Conservation (phyloP, 2,888 invertebrate genomes). For the Ophion costatus region DNA sequence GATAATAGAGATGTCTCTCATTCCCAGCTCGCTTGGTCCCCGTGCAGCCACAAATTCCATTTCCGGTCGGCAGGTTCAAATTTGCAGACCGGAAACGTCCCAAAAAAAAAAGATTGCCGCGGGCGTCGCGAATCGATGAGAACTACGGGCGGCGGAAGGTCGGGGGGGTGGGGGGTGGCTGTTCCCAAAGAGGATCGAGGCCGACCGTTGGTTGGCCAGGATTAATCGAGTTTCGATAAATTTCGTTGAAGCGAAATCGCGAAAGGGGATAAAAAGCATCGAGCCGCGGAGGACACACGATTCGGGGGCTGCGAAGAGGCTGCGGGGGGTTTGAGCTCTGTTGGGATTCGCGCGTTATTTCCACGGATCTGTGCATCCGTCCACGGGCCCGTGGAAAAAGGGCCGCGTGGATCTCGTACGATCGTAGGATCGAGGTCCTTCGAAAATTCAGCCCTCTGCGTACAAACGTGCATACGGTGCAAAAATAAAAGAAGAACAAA, state of each 20-base stretch:
- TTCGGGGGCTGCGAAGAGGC: conserved; percentile 25
- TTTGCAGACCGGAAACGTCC: conserved; percentile 9
- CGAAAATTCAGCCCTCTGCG: neutral
- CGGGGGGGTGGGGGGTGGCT: neutral
- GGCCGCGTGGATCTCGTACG: neutral
- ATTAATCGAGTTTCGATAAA: conserved; percentile 67
- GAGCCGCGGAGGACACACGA: conserved; percentile 23
- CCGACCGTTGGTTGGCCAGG: conserved; percentile 54
- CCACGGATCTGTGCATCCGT: neutral
- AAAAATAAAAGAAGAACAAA: conserved; percentile 1
- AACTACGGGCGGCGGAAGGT: neutral
- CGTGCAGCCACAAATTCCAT: conserved; percentile 28
- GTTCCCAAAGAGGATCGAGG: neutral
- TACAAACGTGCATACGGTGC: neutral
- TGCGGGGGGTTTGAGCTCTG: conserved; percentile 30
- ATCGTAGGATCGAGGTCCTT: conserved; percentile 7
- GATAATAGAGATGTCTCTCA: neutral
- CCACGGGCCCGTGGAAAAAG: conserved; percentile 1
- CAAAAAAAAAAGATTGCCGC: neutral
- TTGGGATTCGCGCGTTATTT: conserved; percentile 49
- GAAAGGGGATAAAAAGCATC: conserved; percentile 27
- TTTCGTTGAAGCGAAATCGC: conserved; percentile 47
- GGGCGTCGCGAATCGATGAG: neutral
- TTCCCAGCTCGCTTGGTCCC: neutral
- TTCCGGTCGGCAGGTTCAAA: conserved; percentile 3